Evolutionary conservation across 2,888 invertebrate species (phyloP), one percentile per base, ranked within the genome.

Genomic region (Xanthorhoe spadicearia): DNA sequence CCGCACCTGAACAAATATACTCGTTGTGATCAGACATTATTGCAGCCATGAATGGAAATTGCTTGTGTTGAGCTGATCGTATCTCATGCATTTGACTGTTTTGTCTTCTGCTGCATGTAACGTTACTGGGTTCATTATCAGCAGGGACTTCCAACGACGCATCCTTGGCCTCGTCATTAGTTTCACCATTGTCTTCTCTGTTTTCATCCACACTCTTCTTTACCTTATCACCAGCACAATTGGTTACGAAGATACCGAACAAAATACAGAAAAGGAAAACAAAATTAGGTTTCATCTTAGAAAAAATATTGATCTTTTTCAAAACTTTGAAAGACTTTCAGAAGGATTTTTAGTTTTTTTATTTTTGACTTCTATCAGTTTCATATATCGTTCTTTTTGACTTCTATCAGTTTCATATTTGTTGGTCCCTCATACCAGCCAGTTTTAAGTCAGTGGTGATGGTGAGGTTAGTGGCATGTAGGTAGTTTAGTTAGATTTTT

Each of bases 31-130:
- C 82, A 13, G 91, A 89, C 87, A 91, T 87, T 50, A 92, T 70
- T 7, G 91, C 87, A 17, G 77, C 91, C 79, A 92, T 83, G 66
- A 91, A 93, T 32, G 92, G 90, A 75, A 89, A 93, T 67, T 90
- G 87, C 46, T 78, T 83, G 32, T 67, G 54, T 52, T 57, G 66
- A n/a, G 89, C 92, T 43, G 68, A 17, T 35, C 70, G 76, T 75
- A 92, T 85, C 80, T 90, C 89, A 70, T 92, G 92, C 83, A 92
- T 80, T 73, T 77, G 78, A 68, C 77, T 84, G 64, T 86, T 86
- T 73, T 82, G 81, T 76, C 88, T 82, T 75, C 92, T 83, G 1
- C 86, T 78, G 66, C 92, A 92, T 8, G 85, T 81, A 38, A 83
- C 68, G 49, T 81, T 83, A 67, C 73, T 79, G 10, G 75, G 64